Conservation (phyloP, 1,140 invertebrate species). For the Ceratosolen solmsi region DNA sequence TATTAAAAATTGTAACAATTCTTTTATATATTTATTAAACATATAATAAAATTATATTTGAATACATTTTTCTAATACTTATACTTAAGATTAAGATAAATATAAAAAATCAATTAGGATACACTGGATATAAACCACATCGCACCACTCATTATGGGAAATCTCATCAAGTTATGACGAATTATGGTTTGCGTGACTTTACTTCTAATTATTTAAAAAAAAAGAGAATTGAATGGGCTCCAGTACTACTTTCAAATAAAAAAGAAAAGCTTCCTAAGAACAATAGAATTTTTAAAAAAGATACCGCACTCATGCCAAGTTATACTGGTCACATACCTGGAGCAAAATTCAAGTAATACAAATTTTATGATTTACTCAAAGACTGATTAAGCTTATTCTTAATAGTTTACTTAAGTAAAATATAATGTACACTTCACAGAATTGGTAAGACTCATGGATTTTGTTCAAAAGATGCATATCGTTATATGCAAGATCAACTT, state of each 20-base stretch:
- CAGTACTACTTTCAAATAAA: slow-evolving; percentile 74
- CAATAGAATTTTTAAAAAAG: slow-evolving; percentile 79
- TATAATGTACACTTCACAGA: slow-evolving; percentile 63
- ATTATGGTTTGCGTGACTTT: slow-evolving; percentile 79
- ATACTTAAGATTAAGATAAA: too few species aligned
- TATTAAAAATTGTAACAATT: too few species aligned
- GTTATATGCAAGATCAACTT: slow-evolving; percentile 75
- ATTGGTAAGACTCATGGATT: slow-evolving; percentile 82
- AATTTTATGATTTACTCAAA: not conserved
- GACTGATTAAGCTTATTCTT: slow-evolving; percentile 19
- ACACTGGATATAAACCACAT: slow-evolving; percentile 80
- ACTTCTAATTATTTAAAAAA: slow-evolving; percentile 79
- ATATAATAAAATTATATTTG: too few species aligned
- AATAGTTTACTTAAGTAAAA: slow-evolving; percentile 26
- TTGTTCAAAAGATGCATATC: slow-evolving; percentile 80
- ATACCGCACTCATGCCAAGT: slow-evolving; percentile 81
- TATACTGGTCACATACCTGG: slow-evolving; percentile 84
- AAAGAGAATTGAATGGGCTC: slow-evolving; percentile 80
- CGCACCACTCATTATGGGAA: slow-evolving; percentile 78
- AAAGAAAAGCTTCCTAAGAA: slow-evolving; percentile 58
- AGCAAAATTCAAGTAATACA: slow-evolving; percentile 76
- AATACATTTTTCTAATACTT: too few species aligned
- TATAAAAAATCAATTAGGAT: slow-evolving; percentile 66
- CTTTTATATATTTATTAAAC: too few species aligned
- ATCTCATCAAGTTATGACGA: slow-evolving; percentile 76